These are phyloP conservation scores for Anableps anableps DNA, from an alignment of 2,797 vertebrate species.

Conservation along the genomic window DNA sequence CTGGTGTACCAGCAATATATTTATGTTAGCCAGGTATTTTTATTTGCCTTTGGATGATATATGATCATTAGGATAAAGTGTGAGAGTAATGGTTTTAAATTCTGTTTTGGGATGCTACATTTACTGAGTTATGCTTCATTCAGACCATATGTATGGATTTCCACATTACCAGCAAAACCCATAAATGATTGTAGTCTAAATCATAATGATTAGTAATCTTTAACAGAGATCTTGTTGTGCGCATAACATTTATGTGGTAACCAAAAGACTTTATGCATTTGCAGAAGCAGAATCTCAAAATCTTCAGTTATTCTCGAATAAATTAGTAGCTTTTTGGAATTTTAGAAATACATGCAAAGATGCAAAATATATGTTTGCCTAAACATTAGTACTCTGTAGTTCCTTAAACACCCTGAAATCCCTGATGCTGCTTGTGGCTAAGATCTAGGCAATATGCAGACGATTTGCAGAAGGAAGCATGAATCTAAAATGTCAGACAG, in stretches of 20 bases:
- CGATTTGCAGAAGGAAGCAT: no score
- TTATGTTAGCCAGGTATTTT: conserved; percentile 81
- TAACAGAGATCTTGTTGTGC: no score
- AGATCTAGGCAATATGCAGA: no score
- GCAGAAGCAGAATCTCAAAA: background rate
- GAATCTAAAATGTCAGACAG: no score
- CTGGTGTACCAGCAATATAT: conserved; percentile 86
- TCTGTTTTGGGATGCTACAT: background rate
- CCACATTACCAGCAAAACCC: background rate
- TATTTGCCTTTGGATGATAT: background rate
- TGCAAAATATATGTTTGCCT: background rate
- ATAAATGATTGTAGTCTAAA: background rate
- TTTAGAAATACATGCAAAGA: no score
- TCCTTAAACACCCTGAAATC: background rate
- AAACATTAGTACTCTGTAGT: background rate
- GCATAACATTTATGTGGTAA: no score
- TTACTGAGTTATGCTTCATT: background rate
- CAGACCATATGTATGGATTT: background rate
- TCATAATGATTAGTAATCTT: background rate
- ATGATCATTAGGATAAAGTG: background rate
- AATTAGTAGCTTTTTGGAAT: no score
- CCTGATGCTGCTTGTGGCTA: no score
- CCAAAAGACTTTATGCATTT: no score
- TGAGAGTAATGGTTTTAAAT: background rate
- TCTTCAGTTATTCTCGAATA: background rate